These are phyloP conservation scores for Stenurella melanura DNA, from an alignment of 2,888 invertebrate species.

Conservation along the genomic window DNA sequence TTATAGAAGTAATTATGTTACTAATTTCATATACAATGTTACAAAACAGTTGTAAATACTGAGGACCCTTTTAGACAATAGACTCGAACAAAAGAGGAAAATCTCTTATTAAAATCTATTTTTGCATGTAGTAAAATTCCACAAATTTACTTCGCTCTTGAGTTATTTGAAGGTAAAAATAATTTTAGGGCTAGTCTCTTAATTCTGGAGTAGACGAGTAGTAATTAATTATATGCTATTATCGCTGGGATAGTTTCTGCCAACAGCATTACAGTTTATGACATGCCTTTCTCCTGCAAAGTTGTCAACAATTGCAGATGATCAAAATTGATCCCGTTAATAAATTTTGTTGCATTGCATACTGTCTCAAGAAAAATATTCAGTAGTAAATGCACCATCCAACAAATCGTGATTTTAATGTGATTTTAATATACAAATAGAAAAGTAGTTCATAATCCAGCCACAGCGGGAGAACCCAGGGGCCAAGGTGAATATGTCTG, in stretches of 20 bases:
- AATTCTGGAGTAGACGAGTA: neutral
- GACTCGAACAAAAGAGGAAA: neutral
- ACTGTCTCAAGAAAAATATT: too few species aligned
- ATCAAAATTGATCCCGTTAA: too few species aligned
- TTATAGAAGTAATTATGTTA: neutral
- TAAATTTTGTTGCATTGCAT: too few species aligned
- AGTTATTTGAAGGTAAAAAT: neutral
- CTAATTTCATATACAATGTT: conserved; percentile 9
- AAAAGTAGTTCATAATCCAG: too few species aligned
- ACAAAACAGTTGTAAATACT: neutral
- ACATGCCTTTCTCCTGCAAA: too few species aligned
- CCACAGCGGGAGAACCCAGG: too few species aligned
- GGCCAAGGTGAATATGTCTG: too few species aligned
- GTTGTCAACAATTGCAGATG: too few species aligned
- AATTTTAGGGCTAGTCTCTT: neutral
- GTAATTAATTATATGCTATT: neutral
- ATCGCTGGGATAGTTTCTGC: neutral
- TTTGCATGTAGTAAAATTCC: neutral
- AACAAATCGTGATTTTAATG: too few species aligned
- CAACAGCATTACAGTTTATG: too few species aligned
- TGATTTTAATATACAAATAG: too few species aligned
- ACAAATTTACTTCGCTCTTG: neutral
- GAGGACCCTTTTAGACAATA: neutral
- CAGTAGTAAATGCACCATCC: too few species aligned
- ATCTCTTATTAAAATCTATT: neutral